Conservation (phyloP, 1,140 invertebrate genomes). For the Nautilus pompilius region DNA sequence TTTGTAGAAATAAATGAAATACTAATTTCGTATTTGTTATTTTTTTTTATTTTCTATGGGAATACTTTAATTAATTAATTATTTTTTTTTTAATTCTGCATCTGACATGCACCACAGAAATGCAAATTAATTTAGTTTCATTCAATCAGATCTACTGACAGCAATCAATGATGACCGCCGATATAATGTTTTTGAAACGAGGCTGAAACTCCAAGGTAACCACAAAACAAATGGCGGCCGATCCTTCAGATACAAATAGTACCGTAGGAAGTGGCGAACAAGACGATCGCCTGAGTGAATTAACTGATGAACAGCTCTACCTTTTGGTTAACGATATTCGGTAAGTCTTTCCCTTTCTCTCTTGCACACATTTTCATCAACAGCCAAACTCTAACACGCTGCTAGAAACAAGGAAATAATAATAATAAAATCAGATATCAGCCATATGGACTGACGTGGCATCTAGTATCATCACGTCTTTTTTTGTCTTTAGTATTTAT, state of each 20-base stretch:
- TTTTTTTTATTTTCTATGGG: too few species aligned
- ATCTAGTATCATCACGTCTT: background rate
- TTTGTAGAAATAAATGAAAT: too few species aligned
- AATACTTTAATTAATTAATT: too few species aligned
- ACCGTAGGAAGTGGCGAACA: conserved; percentile 32
- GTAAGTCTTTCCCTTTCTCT: conserved; percentile 24
- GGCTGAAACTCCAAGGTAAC: too few species aligned
- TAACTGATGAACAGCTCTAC: conserved; percentile 48
- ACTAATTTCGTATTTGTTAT: too few species aligned
- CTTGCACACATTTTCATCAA: background rate
- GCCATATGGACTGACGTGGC: background rate
- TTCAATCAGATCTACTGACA: too few species aligned
- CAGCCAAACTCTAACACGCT: background rate
- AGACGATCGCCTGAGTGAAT: conserved; percentile 46
- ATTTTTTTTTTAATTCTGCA: too few species aligned
- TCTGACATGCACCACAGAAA: too few species aligned
- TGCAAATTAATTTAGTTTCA: too few species aligned
- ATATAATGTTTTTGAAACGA: too few species aligned
- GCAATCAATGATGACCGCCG: too few species aligned
- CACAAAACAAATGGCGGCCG: too few species aligned
- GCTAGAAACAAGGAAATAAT: background rate
- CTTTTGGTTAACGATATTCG: conserved; percentile 46
- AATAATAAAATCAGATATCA: background rate
- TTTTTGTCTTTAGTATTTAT: background rate
- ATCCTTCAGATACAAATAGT: conserved; percentile 35